Evolutionary conservation across 2,888 invertebrate species (phyloP), one percentile per base, ranked within the genome.

Genomic region (Eudiplozoon nipponicum): DNA sequence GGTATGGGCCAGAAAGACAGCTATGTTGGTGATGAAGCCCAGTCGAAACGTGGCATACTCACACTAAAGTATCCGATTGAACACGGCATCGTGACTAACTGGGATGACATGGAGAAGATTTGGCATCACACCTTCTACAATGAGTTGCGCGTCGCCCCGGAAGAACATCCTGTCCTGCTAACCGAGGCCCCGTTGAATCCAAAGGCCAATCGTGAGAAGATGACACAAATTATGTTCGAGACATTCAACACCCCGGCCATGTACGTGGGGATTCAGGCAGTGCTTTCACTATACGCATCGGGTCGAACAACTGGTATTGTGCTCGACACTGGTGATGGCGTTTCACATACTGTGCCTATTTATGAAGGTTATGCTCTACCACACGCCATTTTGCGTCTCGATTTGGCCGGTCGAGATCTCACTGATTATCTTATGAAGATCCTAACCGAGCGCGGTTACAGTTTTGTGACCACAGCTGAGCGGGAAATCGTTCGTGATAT

Each of bases 381-480:
- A 60, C 77, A 78, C 56, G 77, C 77, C 65, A 78, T 78, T 67
- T 71, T 77, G 60, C 75, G 77, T 71, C 65, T 77, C 67, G 76
- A 77, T 65, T 70, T 77, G 69, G 77, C 77, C 55, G 77, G 77
- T 56, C 74, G 77, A 55, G 77, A 77, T 65, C 68, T 77, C 63
- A 77, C 77, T 64, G 77, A 77, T 66, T 77, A 77, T 68, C 68
- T 77, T 65, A 77, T 76, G 76, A 77, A 76, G 68, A 77, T 77
- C 69, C 69, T 77, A 57, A 63, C 49, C 60, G 77, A 77, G 67
- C 70, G 77, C 61, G 77, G 77, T 53, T 77, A 77, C 68, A 74
- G 74, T 48, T 77, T 78, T 71, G 76, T 76, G 61, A 78, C 78
- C 66, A 77, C 62, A 40, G 56, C 45, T 33, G 64, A 64, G 50